Evolutionary conservation across 53 echinoderm and acorn worm species (phyloP), one percentile per base, ranked within the genome.

Genomic region (Stichopus horrens): DNA sequence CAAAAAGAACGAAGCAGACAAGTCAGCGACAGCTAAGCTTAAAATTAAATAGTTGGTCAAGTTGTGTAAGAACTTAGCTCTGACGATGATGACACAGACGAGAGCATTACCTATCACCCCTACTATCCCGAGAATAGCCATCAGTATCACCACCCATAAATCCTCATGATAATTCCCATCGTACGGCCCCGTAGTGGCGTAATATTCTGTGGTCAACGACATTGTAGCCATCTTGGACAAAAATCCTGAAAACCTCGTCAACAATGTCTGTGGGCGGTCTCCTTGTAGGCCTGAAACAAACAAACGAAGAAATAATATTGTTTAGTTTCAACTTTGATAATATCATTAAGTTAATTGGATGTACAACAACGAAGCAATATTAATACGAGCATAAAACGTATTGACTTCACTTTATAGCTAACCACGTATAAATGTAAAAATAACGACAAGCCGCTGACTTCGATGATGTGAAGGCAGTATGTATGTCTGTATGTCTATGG

Each of bases 31-130:
- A 54, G 99, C 96, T 10, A 99, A 76, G 57, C 92, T 99, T 90
- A 99, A 88, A 51, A 99, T 99, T 76, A 99, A 86, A 86, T 99
- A 98, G 84, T 99, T 99, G 52, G 99, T 99, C 55, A 96, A 90
- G 81, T 93, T 96, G 75, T 98, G 95, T 21, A 99, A 90, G 74
- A 93, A 94, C 58, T 89, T 99, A n/a, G 96, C 99, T 53, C 93
- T 89, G 73, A 94, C 63, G 58, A 99, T 93, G 76, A 99, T 94
- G 57, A 96, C 22, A 88, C 94, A 94, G 53, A 99, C 93, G 19
- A 99, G 87, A 5, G 91, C 74, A 88, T 99, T 99, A 23, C 99
- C 99, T 18, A 99, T 83, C 52, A 93, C 93, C 5, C 99, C 99
- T 7, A 99, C 86, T 54, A 94, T 88, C 16, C 99, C 99, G 0